Evolutionary conservation across 2,797 vertebrate species (phyloP), one percentile per base, ranked within the genome.

Genomic region (Hyperoplus immaculatus): DNA sequence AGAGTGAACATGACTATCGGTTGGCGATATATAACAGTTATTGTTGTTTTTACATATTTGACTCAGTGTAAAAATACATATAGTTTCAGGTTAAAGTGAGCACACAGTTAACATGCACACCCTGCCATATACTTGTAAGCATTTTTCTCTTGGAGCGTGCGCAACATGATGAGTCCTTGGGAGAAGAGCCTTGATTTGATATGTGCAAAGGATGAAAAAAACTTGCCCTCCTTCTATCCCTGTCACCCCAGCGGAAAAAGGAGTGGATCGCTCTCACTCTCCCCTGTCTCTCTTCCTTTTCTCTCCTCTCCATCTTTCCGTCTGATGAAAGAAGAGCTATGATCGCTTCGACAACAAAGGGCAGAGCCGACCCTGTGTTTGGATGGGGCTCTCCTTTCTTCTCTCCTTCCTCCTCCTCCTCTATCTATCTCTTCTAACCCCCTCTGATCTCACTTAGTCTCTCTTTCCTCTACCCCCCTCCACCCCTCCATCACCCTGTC

Each of bases 321-420:
- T 90, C 91, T 95, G 95, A 95, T 96, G 94, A 96, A 96, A 96
- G 95, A 81, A 81, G 82, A 92, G 88, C 93, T 96, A 88, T 95
- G 95, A 96, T 96, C 93, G 89, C 90, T 91, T 89, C 87, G 83
- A 95, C 95, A 95, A 96, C 95, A 96, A 95, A 96, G 95, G 87
- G 84, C 87, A 77, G 81, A 70, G 29, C 56, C 57, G 57, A 90
- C 88, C 89, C 92, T 89, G 89, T 94, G 92, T 95, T 95, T 93
- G 94, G 94, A 93, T 90, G 93, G 94, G 93, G 84, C 90, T 92
- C 86, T 82, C 77, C 94, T 95, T 95, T 95, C 92, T 95, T 95
- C 94, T 95, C 89, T 92, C 92, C 91, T 94, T 93, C 92, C 92
- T 94, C 90, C 91, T 94, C 87, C 89, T 94, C 84, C 86, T 90